A percentile compares a stretch with the other conserved stretches of the same genome.
phyloP scores from a whole-genome alignment of 2,888 invertebrate species.

The Oxyscelio sp. region DNA sequence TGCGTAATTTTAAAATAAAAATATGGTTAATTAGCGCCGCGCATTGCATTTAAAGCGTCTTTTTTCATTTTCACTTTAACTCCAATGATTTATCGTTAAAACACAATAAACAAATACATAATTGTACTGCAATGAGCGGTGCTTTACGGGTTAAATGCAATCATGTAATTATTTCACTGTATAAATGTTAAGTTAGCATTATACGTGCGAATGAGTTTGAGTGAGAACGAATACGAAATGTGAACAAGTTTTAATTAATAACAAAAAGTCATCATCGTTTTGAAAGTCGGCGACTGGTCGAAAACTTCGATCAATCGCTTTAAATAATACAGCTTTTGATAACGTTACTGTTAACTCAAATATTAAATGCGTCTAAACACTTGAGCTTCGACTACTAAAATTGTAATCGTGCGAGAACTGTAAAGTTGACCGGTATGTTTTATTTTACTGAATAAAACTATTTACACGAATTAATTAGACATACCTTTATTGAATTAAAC shows the following conservation, averaged over 20 bases:
- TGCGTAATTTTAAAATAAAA: conserved; percentile 66
- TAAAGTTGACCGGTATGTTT: conserved; percentile 30
- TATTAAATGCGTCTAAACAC: conserved; percentile 46
- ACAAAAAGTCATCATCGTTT: conserved; percentile 18
- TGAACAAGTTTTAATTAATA: conserved; percentile 41
- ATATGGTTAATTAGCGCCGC: conserved; percentile 48
- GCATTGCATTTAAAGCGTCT: conserved; percentile 35
- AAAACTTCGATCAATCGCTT: background rate
- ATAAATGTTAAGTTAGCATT: conserved; percentile 61
- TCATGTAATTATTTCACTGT: conserved; percentile 70
- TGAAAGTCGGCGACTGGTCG: background rate
- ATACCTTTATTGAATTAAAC: conserved; percentile 62
- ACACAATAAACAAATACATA: conserved; percentile 42
- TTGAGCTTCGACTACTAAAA: conserved; percentile 44
- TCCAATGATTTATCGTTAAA: conserved; percentile 46
- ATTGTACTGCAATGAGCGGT: conserved; percentile 36
- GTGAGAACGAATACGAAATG: conserved; percentile 20
- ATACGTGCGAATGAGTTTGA: conserved; percentile 26
- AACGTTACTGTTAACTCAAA: conserved; percentile 41
- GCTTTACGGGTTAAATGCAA: conserved; percentile 67
- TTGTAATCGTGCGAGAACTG: conserved; percentile 22
- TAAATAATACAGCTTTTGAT: conserved; percentile 57
- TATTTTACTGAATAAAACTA: conserved; percentile 58
- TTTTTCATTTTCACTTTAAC: conserved; percentile 16
- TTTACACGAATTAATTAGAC: conserved; percentile 48